These are phyloP conservation scores for Scopus umbretta DNA, from an alignment of 2,113 vertebrate species.

Conservation along the genomic window DNA sequence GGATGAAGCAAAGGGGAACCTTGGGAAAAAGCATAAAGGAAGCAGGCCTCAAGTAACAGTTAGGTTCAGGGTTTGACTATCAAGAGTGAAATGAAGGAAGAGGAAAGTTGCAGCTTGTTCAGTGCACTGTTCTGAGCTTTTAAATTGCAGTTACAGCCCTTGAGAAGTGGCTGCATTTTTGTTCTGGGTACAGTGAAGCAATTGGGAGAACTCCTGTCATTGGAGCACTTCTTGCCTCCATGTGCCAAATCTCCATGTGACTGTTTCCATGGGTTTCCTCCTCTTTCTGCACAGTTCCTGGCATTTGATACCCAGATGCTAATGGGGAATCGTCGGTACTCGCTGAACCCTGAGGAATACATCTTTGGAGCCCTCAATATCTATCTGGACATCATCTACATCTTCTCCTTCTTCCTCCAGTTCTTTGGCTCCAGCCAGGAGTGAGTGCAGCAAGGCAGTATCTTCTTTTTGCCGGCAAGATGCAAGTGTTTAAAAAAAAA, in stretches of 20 bases:
- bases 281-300: constrained; percentile 79
- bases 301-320: constrained; percentile 91
- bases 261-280: background rate
- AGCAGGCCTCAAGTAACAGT: background rate
- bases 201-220: background rate
- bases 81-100: background rate
- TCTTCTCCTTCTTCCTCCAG: constrained; percentile 93
- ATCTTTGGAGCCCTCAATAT: constrained; percentile 94
- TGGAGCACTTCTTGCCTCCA: background rate
- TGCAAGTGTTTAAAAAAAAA: background rate
- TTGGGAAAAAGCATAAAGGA: background rate
- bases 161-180: background rate
- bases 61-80: background rate
- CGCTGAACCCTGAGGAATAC: constrained; percentile 90
- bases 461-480: background rate
- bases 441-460: constrained; percentile 49
- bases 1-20: background rate
- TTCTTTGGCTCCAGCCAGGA: constrained; percentile 85
- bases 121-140: background rate
- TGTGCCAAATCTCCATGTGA: background rate
- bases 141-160: background rate
- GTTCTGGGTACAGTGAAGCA: background rate
- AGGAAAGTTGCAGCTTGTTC: background rate
- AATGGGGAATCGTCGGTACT: constrained; percentile 87
- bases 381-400: constrained; percentile 91